A percentile compares a stretch with the other conserved stretches of the same genome.
These are phyloP conservation scores for Sarcophaga caerulescens DNA, from an alignment of 2,888 invertebrate species.

Conservation along the genomic window DNA sequence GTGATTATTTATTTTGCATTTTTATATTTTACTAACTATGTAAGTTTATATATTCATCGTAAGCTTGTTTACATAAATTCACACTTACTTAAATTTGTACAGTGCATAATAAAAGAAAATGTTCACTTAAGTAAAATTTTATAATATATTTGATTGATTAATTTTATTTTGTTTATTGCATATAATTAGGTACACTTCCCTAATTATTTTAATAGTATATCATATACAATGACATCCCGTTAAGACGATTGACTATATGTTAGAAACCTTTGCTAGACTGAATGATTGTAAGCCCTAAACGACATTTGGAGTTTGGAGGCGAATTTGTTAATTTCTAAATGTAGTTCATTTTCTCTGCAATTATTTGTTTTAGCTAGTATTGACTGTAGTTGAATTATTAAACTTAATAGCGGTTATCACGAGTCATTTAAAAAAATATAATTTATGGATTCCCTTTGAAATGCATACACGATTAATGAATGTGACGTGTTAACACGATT, in stretches of 20 bases:
- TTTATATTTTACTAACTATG: not conserved
- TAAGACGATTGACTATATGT: too few relatives aligned
- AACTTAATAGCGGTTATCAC: not conserved
- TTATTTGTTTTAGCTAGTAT: too few relatives aligned
- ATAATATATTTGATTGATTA: too few relatives aligned
- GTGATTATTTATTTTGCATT: not conserved
- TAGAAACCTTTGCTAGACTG: too few relatives aligned
- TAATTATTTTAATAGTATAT: too few relatives aligned
- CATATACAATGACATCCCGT: too few relatives aligned
- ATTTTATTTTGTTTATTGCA: too few relatives aligned
- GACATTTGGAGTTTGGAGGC: too few relatives aligned
- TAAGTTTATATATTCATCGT: not conserved
- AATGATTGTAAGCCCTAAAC: too few relatives aligned
- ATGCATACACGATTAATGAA: not conserved
- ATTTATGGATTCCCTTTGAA: not conserved
- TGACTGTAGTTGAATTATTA: not conserved
- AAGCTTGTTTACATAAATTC: constrained; percentile 10
- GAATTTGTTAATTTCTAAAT: too few relatives aligned
- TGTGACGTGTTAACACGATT: not conserved
- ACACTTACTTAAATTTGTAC: constrained; percentile 2
- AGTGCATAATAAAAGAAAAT: constrained; percentile 3
- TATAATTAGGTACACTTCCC: too few relatives aligned
- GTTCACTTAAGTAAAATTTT: not conserved
- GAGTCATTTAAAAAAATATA: not conserved
- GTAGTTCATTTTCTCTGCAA: too few relatives aligned